These are phyloP conservation scores for Acanthiza pusilla DNA, from an alignment of 2,797 vertebrate species.

Conservation along the genomic window DNA sequence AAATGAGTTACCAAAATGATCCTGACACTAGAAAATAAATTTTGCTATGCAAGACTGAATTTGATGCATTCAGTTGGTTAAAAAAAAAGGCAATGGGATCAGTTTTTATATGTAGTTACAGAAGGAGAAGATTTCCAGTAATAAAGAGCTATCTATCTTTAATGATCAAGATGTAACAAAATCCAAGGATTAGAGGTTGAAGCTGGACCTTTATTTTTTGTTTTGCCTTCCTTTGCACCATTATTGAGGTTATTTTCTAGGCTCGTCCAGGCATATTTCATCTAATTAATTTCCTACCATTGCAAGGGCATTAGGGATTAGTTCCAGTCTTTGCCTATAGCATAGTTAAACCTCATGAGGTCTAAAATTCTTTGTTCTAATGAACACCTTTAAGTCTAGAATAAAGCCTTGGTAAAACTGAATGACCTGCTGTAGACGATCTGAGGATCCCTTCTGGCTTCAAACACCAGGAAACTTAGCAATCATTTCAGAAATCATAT, in stretches of 20 bases:
- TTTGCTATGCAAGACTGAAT: not conserved
- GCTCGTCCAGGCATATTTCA: slow-evolving; percentile 15
- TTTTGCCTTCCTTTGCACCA: not conserved
- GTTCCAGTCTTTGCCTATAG: slow-evolving; percentile 38
- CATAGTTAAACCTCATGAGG: slow-evolving; percentile 15
- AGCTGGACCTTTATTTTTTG: not conserved
- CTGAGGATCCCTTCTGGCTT: slow-evolving; percentile 9
- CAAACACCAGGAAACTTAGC: slow-evolving; percentile 12
- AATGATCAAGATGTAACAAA: not conserved
- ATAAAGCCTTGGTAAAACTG: slow-evolving; percentile 28
- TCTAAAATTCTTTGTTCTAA: slow-evolving; percentile 31
- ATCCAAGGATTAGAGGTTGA: not conserved
- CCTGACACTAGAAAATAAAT: not conserved
- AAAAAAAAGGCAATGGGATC: not conserved
- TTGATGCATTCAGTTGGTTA: not conserved
- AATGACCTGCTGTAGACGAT: slow-evolving; percentile 2
- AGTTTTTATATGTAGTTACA: not conserved
- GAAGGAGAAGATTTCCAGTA: not conserved
- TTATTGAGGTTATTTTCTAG: not conserved
- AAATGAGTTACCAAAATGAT: not conserved
- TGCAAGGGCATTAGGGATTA: slow-evolving; percentile 8
- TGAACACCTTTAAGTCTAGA: slow-evolving; percentile 50
- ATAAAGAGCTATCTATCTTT: not conserved
- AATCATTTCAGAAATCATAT: slow-evolving; percentile 44
- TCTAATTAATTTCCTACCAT: slow-evolving; percentile 39